Conservation (phyloP, 2,888 invertebrate species). For the Tenodera sinensis region DNA sequence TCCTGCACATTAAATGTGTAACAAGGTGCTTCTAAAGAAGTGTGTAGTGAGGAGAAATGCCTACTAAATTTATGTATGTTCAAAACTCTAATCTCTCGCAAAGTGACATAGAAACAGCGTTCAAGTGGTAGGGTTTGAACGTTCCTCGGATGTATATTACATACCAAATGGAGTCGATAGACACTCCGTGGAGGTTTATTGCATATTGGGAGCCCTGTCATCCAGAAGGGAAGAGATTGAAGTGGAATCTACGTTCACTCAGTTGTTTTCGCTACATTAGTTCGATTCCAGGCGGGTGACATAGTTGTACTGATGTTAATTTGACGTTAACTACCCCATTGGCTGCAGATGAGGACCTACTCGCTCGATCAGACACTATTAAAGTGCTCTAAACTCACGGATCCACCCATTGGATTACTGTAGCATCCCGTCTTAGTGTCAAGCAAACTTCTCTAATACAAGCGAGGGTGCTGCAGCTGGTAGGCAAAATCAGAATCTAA, state of each 20-base stretch:
- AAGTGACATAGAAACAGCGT: no score
- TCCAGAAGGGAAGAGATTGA: background rate
- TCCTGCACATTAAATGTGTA: no score
- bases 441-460: background rate
- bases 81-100: no score
- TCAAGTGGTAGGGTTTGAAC: no score
- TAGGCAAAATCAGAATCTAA: no score
- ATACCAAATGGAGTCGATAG: background rate
- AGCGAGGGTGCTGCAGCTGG: no score
- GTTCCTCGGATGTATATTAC: no score
- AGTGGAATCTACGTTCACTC: background rate
- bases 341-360: background rate
- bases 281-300: background rate
- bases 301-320: background rate
- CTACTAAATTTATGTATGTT: no score
- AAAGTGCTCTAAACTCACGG: background rate
- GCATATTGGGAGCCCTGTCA: background rate
- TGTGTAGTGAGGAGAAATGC: no score
- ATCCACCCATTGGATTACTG: background rate
- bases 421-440: background rate
- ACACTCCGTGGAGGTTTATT: background rate
- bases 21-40: no score
- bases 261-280: background rate
- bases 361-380: background rate
- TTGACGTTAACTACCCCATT: background rate